Percentiles rank a stretch among this genome's conserved stretches.
Conservation (phyloP, 37 sponge, comb jelly and placozoan species). For the Theonella swinhoei region DNA sequence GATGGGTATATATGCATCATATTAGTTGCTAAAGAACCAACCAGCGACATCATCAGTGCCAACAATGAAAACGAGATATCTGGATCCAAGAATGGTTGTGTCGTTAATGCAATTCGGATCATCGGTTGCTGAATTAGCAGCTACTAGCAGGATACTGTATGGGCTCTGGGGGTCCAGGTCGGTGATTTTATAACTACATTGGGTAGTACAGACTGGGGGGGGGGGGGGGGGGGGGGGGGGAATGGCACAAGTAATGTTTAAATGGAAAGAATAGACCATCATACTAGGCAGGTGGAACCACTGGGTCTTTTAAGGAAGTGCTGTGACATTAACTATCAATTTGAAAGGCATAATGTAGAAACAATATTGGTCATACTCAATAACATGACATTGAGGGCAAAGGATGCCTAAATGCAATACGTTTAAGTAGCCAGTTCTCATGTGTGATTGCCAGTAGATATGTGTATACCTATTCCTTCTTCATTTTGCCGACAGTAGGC, state of each 20-base stretch:
- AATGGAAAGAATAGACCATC: too few relatives aligned
- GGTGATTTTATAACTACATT: neutral
- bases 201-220: neutral
- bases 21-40: neutral
- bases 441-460: neutral
- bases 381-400: too few relatives aligned
- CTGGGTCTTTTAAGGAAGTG: too few relatives aligned
- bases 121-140: neutral
- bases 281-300: too few relatives aligned
- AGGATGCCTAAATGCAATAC: too few relatives aligned
- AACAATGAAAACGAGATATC: neutral
- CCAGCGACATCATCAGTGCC: neutral
- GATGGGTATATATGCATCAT: too few relatives aligned
- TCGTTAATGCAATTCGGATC: neutral
- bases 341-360: too few relatives aligned
- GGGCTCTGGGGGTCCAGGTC: neutral
- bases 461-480: neutral
- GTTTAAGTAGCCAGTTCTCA: neutral
- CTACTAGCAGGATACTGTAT: neutral
- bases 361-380: neutral
- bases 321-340: too few relatives aligned
- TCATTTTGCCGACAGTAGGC: neutral
- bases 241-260: too few relatives aligned
- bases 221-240: too few relatives aligned
- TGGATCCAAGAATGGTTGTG: neutral